Percentiles rank a stretch among this genome's conserved stretches.
These are phyloP conservation scores for Octomys mimax DNA, from an alignment of 2,797 vertebrate genomes.

Conservation along the genomic window DNA sequence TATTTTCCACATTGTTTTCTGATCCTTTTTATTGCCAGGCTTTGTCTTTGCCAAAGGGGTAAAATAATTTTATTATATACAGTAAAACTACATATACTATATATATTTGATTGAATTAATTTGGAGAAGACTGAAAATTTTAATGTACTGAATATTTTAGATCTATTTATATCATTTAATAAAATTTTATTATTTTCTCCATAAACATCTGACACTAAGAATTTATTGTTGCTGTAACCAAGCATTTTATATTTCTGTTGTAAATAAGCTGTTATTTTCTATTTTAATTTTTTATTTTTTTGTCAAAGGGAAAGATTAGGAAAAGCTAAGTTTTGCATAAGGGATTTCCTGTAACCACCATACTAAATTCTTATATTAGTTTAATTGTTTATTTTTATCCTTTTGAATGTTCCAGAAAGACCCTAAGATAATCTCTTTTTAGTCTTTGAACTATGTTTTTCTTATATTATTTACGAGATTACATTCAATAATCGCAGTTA, in stretches of 20 bases:
- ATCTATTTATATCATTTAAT: constrained; percentile 40
- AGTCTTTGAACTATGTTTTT: background rate
- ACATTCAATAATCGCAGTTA: background rate
- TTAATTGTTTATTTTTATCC: constrained; percentile 12
- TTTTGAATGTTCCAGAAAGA: constrained; percentile 9
- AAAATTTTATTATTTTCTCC: constrained; percentile 52
- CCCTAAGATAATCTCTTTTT: background rate
- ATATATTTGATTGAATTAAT: constrained; percentile 5
- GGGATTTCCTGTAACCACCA: background rate
- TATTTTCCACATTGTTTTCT: constrained; percentile 44
- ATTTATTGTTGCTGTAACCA: background rate
- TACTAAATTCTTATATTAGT: constrained; percentile 5
- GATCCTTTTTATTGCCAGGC: constrained; percentile 9
- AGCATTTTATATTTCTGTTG: constrained; percentile 12
- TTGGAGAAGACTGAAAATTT: background rate
- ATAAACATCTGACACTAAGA: background rate
- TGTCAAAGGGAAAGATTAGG: background rate
- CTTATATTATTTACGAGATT: background rate
- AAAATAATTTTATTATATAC: background rate
- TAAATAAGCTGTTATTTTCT: constrained; percentile 20
- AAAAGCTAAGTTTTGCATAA: background rate
- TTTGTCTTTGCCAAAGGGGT: constrained; percentile 23
- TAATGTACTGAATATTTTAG: constrained; percentile 26
- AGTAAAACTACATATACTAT: background rate
- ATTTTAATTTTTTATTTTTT: constrained; percentile 33